Percentiles rank a stretch among this genome's conserved stretches.
Evolutionary conservation across 2,113 vertebrate species (phyloP).

Genomic region (Addax nasomaculatus): DNA sequence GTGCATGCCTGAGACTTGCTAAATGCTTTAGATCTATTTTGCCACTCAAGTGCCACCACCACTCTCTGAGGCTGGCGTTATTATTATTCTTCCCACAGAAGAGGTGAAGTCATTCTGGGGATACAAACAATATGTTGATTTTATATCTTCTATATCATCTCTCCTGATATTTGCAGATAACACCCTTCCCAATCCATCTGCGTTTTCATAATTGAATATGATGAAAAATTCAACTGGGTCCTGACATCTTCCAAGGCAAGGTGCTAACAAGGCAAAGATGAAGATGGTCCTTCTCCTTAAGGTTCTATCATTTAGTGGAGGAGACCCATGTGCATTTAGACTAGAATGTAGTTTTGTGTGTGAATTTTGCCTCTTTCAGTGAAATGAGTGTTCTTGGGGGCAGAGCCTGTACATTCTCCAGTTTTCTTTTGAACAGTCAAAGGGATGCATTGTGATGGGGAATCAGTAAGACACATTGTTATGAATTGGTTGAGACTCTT

Average conservation of each 20-base stretch:
- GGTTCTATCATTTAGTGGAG: neutral
- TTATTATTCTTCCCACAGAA: neutral
- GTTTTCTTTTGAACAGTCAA: neutral
- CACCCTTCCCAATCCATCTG: neutral
- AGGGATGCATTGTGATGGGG: neutral
- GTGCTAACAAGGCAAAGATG: neutral
- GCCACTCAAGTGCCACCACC: neutral
- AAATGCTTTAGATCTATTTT: neutral
- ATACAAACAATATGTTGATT: neutral
- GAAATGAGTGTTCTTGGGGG: neutral
- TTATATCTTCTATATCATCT: neutral
- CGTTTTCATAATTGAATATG: neutral
- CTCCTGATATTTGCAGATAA: neutral
- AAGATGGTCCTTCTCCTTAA: neutral
- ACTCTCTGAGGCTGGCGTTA: neutral
- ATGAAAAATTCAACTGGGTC: neutral
- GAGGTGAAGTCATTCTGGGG: neutral
- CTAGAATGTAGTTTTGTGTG: neutral
- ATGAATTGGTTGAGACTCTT: neutral
- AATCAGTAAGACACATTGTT: neutral
- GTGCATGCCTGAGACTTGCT: neutral
- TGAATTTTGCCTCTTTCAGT: neutral
- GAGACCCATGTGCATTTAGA: neutral
- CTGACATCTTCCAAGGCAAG: neutral
- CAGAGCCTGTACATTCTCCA: neutral